Percentiles rank a stretch among this genome's conserved stretches.
Conservation (phyloP, 2,113 vertebrate species). For the Tenrec ecaudatus region DNA sequence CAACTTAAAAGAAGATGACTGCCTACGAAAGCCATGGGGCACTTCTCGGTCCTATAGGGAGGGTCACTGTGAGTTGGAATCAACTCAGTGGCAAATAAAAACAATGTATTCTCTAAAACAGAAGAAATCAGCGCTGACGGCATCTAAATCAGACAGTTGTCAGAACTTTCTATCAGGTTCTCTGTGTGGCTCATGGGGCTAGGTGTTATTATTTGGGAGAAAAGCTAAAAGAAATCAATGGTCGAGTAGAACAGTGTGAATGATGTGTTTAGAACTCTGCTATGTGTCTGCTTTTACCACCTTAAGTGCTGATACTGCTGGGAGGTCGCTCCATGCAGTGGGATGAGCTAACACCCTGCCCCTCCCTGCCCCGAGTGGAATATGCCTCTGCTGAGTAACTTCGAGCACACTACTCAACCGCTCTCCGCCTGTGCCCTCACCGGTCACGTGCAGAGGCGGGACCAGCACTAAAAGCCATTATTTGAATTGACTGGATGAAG, state of each 20-base stretch:
- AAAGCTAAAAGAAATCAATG: background rate
- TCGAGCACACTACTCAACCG: background rate
- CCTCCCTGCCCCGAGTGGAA: background rate
- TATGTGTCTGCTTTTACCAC: background rate
- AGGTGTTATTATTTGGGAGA: background rate
- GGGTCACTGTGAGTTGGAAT: background rate
- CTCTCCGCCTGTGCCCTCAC: background rate
- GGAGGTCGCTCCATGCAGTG: background rate
- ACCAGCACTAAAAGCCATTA: background rate
- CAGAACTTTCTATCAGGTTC: background rate
- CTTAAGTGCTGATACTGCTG: background rate
- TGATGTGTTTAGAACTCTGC: background rate
- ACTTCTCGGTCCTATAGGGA: background rate
- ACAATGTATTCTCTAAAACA: conserved; percentile 16
- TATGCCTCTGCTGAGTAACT: background rate
- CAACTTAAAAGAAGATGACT: too few relatives aligned
- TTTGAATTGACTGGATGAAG: background rate
- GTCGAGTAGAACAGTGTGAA: background rate
- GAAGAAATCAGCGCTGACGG: background rate
- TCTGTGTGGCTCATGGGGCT: background rate
- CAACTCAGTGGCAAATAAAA: background rate
- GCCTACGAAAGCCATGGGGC: background rate
- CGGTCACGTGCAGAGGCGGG: background rate
- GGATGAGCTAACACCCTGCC: background rate
- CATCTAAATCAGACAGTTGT: background rate